Percentiles rank a stretch among this genome's conserved stretches.
These are phyloP conservation scores for Dipodomys spectabilis DNA, from an alignment of 2,113 vertebrate genomes.

Conservation along the genomic window DNA sequence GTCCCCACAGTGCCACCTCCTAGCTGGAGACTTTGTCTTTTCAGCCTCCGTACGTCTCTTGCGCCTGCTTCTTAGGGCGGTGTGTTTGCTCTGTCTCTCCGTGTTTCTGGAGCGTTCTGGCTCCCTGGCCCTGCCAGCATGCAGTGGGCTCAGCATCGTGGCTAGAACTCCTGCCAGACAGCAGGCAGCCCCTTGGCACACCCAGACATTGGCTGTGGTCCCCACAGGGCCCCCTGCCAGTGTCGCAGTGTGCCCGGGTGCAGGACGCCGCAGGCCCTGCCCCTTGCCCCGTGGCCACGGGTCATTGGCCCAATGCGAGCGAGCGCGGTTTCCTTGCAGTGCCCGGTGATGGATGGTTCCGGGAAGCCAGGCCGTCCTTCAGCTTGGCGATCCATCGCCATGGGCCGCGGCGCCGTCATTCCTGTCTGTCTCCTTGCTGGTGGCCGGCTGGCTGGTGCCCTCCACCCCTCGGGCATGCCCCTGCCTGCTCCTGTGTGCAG, in stretches of 20 bases:
- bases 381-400: slow-evolving; percentile 49
- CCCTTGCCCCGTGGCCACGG: slow-evolving; percentile 79
- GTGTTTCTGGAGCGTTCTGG: not conserved
- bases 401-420: not conserved
- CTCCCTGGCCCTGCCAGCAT: not conserved
- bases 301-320: slow-evolving; percentile 86
- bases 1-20: not conserved
- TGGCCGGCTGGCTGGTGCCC: slow-evolving; percentile 42
- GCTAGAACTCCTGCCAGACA: not conserved
- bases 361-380: slow-evolving; percentile 66
- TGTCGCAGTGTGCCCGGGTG: slow-evolving; percentile 29
- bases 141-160: too few species aligned
- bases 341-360: slow-evolving; percentile 74
- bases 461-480: not conserved
- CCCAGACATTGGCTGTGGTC: not conserved
- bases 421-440: slow-evolving; percentile 61
- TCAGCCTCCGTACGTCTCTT: not conserved
- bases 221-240: too few species aligned
- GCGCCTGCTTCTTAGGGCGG: not conserved
- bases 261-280: slow-evolving; percentile 1
- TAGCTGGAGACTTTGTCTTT: not conserved
- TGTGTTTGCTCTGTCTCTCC: not conserved
- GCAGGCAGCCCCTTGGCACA: slow-evolving; percentile 71
- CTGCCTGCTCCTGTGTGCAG: not conserved
- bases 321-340: too few species aligned